phyloP scores from a whole-genome alignment of 2,113 vertebrate genomes.

The Pionites leucogaster region DNA sequence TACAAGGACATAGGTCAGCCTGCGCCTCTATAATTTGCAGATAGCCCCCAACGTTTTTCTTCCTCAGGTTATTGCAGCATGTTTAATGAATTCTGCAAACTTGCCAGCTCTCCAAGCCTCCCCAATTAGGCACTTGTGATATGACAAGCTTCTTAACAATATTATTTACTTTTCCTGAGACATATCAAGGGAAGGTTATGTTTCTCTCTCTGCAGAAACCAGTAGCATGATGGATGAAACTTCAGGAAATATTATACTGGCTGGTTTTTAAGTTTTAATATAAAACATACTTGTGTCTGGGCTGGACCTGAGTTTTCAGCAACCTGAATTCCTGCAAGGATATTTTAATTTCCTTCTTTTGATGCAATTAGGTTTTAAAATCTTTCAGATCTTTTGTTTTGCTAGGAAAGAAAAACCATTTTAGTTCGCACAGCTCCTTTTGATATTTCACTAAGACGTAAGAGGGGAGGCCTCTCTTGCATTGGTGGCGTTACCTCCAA shows the following conservation, averaged over 20 bases:
- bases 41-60: neutral
- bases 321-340: conserved; percentile 35
- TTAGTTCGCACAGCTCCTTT: neutral
- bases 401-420: neutral
- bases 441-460: neutral
- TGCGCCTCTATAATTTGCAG: neutral
- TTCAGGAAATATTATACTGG: conserved; percentile 50
- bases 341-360: conserved; percentile 43
- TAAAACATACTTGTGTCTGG: conserved; percentile 62
- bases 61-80: neutral
- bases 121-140: conserved; percentile 44
- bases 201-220: conserved; percentile 61
- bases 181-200: conserved; percentile 48
- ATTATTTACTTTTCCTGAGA: conserved; percentile 58
- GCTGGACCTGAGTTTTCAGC: conserved; percentile 38
- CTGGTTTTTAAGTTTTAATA: conserved; percentile 63
- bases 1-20: neutral
- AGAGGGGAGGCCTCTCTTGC: neutral
- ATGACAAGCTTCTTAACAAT: conserved; percentile 41
- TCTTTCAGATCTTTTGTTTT: neutral
- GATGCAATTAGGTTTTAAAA: conserved; percentile 41
- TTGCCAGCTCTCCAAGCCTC: neutral
- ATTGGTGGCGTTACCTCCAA: neutral
- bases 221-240: conserved; percentile 63
- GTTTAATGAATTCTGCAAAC: conserved; percentile 4